A percentile compares a stretch with the other conserved stretches of the same genome.
Evolutionary conservation across 1,140 invertebrate genomes (phyloP).

Genomic region (Dolichoris vasculosae): DNA sequence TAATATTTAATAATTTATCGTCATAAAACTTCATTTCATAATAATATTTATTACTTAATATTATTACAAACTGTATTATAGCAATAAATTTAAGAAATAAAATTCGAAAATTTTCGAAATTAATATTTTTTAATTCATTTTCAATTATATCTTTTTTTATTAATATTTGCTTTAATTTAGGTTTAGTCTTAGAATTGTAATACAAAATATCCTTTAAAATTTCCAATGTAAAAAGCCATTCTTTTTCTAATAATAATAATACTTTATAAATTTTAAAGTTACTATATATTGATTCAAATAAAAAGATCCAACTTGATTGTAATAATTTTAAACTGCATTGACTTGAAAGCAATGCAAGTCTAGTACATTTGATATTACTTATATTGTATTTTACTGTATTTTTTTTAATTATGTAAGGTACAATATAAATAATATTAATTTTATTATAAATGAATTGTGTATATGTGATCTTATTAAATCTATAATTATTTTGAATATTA

Average conservation of each 20-base stretch:
- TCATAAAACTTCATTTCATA: not conserved
- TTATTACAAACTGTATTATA: conserved; percentile 17
- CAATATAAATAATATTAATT: not conserved
- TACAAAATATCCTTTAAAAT: conserved; percentile 21
- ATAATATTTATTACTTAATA: conserved; percentile 9
- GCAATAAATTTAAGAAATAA: conserved; percentile 19
- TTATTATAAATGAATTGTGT: not conserved
- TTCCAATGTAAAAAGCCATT: not conserved
- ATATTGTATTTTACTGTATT: not conserved
- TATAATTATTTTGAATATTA: not conserved
- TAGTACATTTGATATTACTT: not conserved
- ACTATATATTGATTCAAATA: conserved; percentile 15
- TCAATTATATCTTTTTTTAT: conserved; percentile 34
- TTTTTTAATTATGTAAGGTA: conserved; percentile 1
- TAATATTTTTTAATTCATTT: conserved; percentile 24
- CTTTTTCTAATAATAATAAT: conserved; percentile 35
- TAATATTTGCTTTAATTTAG: conserved; percentile 23
- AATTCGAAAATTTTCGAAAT: conserved; percentile 11
- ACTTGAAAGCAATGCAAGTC: not conserved
- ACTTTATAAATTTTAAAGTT: conserved; percentile 34
- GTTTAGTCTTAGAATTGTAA: not conserved
- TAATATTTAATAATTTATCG: not conserved
- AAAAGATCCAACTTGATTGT: conserved; percentile 24
- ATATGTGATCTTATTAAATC: not conserved
- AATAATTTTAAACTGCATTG: conserved; percentile 6